Percentiles rank a stretch among this genome's conserved stretches.
Evolutionary conservation across 35 echinoderm and acorn worm genomes (phyloP).

Genomic region (Ophioderma brevispina): DNA sequence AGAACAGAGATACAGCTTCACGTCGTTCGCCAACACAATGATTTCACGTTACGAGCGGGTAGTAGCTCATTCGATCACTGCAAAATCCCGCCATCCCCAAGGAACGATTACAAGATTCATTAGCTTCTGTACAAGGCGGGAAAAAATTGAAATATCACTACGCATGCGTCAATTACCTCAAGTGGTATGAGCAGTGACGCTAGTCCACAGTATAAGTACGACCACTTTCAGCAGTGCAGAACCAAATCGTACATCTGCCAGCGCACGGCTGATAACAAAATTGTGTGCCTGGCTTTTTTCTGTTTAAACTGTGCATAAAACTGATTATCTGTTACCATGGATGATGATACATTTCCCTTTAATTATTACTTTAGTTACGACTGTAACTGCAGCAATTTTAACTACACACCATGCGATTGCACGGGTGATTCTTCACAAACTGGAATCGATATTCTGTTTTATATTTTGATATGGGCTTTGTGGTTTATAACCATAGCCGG

Average conservation of each 20-base stretch:
- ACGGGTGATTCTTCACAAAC: neutral
- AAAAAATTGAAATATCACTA: neutral
- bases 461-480: constrained; percentile 14
- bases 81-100: neutral
- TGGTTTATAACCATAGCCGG: constrained; percentile 8
- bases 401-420: neutral
- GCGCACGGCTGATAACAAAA: neutral
- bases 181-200: neutral
- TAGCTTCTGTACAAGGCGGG: neutral
- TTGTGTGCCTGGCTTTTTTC: no score
- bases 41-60: no score
- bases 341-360: neutral
- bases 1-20: no score
- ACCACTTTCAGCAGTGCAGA: neutral
- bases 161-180: neutral
- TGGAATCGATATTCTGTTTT: constrained; percentile 1
- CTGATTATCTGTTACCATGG: neutral
- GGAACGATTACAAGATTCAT: neutral
- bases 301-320: neutral
- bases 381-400: neutral
- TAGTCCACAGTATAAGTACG: neutral
- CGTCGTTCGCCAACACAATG: no score
- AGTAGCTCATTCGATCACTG: no score
- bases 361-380: neutral
- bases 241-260: neutral